Evolutionary conservation across 2,888 invertebrate species (phyloP).

Genomic region (Sycophila texana): DNA sequence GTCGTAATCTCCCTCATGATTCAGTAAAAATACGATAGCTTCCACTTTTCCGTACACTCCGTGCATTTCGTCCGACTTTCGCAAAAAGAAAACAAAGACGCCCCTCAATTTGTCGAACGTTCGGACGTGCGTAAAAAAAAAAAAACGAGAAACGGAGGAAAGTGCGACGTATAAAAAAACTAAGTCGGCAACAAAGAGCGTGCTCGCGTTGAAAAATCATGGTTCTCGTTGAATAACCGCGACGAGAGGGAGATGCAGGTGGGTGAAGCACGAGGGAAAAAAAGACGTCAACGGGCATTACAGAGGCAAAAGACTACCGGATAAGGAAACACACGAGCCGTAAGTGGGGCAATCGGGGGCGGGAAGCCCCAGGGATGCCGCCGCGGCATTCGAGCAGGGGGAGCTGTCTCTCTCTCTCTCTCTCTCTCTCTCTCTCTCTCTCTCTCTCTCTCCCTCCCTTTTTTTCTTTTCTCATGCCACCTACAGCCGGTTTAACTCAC

Average conservation of each 20-base stretch:
- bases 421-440: not conserved
- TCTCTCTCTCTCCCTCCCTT: not conserved
- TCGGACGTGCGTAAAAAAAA: too few species aligned
- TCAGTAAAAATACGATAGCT: too few species aligned
- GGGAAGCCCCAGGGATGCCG: slow-evolving; percentile 71
- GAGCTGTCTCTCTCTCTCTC: not conserved
- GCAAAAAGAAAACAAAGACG: too few species aligned
- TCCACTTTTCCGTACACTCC: too few species aligned
- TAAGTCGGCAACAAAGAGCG: not conserved
- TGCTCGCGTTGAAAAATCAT: not conserved
- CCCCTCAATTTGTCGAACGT: too few species aligned
- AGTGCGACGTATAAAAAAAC: not conserved
- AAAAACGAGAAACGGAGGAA: not conserved
- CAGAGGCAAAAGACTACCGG: slow-evolving; percentile 55
- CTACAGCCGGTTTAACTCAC: too few species aligned
- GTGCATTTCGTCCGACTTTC: not conserved
- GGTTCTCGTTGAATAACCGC: not conserved
- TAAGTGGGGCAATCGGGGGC: slow-evolving; percentile 73
- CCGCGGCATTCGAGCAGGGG: slow-evolving; percentile 22
- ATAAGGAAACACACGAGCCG: slow-evolving; percentile 65
- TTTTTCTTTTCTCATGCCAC: not conserved
- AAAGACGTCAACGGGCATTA: slow-evolving; percentile 36
- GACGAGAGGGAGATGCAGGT: slow-evolving; percentile 1
- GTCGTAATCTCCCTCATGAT: too few species aligned
- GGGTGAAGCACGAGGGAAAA: slow-evolving; percentile 8